Evolutionary conservation across 2,797 vertebrate species (phyloP), one percentile per base, ranked within the genome.

Genomic region (Premnoplex brunnescens): DNA sequence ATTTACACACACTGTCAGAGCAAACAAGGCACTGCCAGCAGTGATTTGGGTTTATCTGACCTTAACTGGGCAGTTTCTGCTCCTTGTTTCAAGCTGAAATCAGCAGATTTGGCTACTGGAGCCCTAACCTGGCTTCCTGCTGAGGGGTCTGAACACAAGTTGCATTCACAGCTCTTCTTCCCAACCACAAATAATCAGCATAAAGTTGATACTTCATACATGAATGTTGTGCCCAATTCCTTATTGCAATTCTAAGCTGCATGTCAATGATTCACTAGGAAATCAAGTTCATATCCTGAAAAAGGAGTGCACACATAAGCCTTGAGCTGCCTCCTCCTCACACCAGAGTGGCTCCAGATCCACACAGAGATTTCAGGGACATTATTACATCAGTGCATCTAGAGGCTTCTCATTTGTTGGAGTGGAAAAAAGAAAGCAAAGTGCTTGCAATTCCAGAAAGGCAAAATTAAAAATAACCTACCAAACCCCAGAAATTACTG

Each of bases 391-490:
- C 81, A 92, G 72, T 22, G 49, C 54, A 75, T 68, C 76, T 39
- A 60, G 86, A 94, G 66, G 17, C 69, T 94, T 89, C 89, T 73
- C 28, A 85, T 62, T 91, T 44, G 62, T 48, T 24, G 8, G 73
- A 68, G 75, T 73, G 73, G 55, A 22, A 74, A 71, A 46, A 77
- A 71, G 36, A 6, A 74, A 83, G 48, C 28, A 32, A 3, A 75
- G 74, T 8, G 55, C 54, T 5, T 73, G n/a, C 82, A 63, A 49
- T 59, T 68, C 82, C 91, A 91, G 68, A 81, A 81, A 85, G 79
- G 79, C 58, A 89, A 77, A 71, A 94, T 77, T 52, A 85, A 94
- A 94, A 96, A 85, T 55, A 95, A n/a, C 82, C 58, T 37, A 13
- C 20, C 58, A 28, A 91, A 39, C 1, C 81, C 66, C 34, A 7